A percentile compares a stretch with the other conserved stretches of the same genome.
phyloP scores from a whole-genome alignment of 2,113 vertebrate species.

The Neodontobutis hainanensis region DNA sequence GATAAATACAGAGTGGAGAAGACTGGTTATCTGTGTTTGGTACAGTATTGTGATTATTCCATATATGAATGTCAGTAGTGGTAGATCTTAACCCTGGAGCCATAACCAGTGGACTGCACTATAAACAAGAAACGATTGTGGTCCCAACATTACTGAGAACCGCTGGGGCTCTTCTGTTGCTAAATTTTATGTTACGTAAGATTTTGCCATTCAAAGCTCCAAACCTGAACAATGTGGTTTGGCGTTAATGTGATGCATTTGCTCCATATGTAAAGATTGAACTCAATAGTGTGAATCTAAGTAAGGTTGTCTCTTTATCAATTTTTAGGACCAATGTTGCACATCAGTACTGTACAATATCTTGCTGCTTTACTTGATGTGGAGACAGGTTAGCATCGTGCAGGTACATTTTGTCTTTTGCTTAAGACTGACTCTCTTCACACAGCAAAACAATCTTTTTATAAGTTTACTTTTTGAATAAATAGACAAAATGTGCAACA shows the following conservation, averaged over 20 bases:
- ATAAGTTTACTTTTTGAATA: slow-evolving; percentile 25
- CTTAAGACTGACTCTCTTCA: slow-evolving; percentile 33
- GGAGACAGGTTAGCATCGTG: slow-evolving; percentile 24
- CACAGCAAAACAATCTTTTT: slow-evolving; percentile 28
- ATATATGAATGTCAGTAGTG: slow-evolving; percentile 69
- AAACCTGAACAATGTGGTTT: slow-evolving; percentile 35
- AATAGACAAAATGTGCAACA: slow-evolving; percentile 41
- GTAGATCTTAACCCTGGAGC: slow-evolving; percentile 51
- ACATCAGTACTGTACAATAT: slow-evolving; percentile 17
- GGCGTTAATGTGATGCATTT: slow-evolving; percentile 43
- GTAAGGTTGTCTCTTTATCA: slow-evolving; percentile 24
- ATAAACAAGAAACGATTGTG: slow-evolving; percentile 45
- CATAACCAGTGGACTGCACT: slow-evolving; percentile 45
- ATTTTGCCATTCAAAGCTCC: slow-evolving; percentile 45
- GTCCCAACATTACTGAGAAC: slow-evolving; percentile 23
- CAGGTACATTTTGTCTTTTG: slow-evolving; percentile 22
- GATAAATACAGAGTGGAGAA: slow-evolving; percentile 44
- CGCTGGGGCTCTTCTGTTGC: slow-evolving; percentile 29
- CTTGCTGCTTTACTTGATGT: slow-evolving; percentile 30
- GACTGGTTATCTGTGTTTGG: slow-evolving; percentile 57
- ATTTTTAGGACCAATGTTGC: slow-evolving; percentile 40
- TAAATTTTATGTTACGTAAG: slow-evolving; percentile 27
- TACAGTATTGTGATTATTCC: slow-evolving; percentile 63
- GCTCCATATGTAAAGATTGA: slow-evolving; percentile 15
- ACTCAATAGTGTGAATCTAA: slow-evolving; percentile 12